phyloP scores from a whole-genome alignment of 2,113 vertebrate genomes.

The Macroglossus sobrinus region DNA sequence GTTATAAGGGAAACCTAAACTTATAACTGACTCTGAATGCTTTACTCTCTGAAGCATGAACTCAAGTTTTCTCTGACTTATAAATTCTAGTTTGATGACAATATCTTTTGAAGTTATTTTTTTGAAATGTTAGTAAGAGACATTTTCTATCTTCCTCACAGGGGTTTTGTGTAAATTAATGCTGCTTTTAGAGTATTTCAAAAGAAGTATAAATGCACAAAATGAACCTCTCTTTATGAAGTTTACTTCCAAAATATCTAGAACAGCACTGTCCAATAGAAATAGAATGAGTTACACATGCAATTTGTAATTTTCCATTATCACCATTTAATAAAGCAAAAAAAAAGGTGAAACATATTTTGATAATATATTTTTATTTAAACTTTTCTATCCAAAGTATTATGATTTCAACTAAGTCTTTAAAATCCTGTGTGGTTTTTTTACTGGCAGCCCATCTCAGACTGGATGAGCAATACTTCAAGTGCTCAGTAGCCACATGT shows the following conservation, averaged over 20 bases:
- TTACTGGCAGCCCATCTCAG: not conserved
- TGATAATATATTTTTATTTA: not conserved
- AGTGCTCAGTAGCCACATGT: not conserved
- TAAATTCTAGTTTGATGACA: slow-evolving; percentile 21
- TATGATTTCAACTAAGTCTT: not conserved
- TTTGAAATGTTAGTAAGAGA: slow-evolving; percentile 15
- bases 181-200: slow-evolving; percentile 39
- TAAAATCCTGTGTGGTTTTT: not conserved
- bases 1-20: not conserved
- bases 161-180: slow-evolving; percentile 8
- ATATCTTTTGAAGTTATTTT: slow-evolving; percentile 47
- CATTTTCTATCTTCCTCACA: slow-evolving; percentile 13
- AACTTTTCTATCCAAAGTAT: not conserved
- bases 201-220: not conserved
- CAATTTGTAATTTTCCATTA: not conserved
- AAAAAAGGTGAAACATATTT: not conserved
- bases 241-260: not conserved
- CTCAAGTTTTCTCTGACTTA: not conserved
- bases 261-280: not conserved
- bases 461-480: not conserved
- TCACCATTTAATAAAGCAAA: not conserved
- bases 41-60: not conserved
- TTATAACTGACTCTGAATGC: not conserved
- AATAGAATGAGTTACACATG: not conserved
- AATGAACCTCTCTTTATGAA: not conserved